phyloP scores from a whole-genome alignment of 2,797 vertebrate species.

The Gymnoscopelus microlampas region DNA sequence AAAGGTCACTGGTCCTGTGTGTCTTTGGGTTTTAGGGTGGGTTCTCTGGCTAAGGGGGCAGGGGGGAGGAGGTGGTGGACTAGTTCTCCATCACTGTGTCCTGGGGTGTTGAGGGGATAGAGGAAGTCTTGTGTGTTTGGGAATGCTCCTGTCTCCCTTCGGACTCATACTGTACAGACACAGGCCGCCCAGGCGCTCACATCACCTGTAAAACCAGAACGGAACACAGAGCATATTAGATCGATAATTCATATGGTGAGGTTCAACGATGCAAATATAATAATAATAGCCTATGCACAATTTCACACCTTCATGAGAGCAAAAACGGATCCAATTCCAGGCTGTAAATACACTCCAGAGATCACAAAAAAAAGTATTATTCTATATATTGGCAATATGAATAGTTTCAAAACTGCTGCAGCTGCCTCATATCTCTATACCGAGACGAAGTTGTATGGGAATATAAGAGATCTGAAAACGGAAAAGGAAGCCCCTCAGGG shows the following conservation, averaged over 20 bases:
- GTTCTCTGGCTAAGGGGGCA: conserved; percentile 63
- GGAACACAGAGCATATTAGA: background rate
- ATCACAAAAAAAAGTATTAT: background rate
- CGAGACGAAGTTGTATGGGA: conserved; percentile 24
- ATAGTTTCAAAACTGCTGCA: conserved; percentile 15
- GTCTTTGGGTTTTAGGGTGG: conserved; percentile 90
- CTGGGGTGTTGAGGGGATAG: background rate
- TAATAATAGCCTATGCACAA: too few relatives aligned
- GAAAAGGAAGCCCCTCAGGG: conserved; percentile 45
- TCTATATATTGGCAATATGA: background rate
- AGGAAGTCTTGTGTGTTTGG: conserved; percentile 46
- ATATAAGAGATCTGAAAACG: conserved; percentile 28
- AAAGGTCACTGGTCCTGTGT: conserved; percentile 81
- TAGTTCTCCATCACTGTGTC: background rate
- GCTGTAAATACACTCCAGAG: background rate
- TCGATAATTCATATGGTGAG: background rate
- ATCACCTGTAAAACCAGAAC: conserved; percentile 65
- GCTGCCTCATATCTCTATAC: conserved; percentile 45
- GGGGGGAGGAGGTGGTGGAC: conserved; percentile 5
- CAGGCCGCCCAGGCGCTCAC: conserved; percentile 50
- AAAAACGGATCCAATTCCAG: too few relatives aligned
- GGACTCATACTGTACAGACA: conserved; percentile 32
- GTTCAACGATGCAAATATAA: too few relatives aligned
- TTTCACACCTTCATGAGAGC: too few relatives aligned
- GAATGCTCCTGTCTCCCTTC: conserved; percentile 45